Base-by-base conservation (phyloP, 2,797 vertebrate genomes). In the Sebastes trivittatus region DNA sequence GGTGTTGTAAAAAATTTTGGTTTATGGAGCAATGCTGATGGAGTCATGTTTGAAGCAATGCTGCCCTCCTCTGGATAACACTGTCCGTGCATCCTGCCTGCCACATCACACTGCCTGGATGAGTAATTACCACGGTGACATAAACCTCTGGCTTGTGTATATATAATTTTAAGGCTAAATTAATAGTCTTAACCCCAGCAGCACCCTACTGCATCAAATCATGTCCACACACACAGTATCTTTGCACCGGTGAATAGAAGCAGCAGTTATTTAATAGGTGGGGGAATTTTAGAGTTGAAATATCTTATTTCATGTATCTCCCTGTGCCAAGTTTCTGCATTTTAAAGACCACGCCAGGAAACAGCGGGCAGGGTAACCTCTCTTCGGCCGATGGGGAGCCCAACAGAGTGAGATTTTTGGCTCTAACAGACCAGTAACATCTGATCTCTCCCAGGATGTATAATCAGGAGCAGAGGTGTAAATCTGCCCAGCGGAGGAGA, bases 31-130 rank as follows among this genome's bases (percentile, higher is more conserved):
- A 27, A 55, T 0, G 2, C 49, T 69, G 22, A 23, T 11, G 30
- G 46, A 7, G 3, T 38, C 20, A 72, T 80, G 29, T 64, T 61
- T 85, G 49, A 77, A 87, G 79, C 87, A 84, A 94, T 88, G 87
- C 92, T 94, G 92, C 93, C 92, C 92, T 86, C 93, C 5, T 70
- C 80, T 90, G 93, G 92, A 56, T 1, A 1, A 2, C 0, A 0
- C 7, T 0, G 23, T 32, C 13, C 86, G 20, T 86, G 84, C 87
- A 72, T 0, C 72, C 56, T 34, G 0, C 8, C 20, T 61, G 55
- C 49, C 4, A 2, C 68, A 34, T 69, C 63, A 32, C 64, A 2
- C 30, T 34, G 36, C 23, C 46, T 3, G 1, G 6, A 83, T 64
- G 64, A 86, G 42, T 69, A 49, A 79, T 75, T 56, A 62, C 67